Evolutionary conservation across 2,888 invertebrate species (phyloP).

Genomic region (Lycia hirtaria): DNA sequence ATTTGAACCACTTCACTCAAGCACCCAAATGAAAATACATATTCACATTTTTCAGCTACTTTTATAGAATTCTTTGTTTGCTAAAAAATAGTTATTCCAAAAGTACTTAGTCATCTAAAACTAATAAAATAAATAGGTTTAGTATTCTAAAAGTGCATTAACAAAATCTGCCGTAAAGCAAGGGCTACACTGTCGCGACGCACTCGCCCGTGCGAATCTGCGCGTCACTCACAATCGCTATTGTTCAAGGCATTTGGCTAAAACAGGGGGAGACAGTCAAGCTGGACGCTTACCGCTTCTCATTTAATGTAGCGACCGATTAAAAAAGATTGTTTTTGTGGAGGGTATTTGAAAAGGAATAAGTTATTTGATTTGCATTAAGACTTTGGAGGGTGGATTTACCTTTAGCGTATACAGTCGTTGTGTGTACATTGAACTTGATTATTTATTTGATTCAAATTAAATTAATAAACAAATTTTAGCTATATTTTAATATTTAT

Average conservation of each 20-base stretch:
- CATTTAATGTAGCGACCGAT: conserved; percentile 56
- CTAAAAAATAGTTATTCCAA: too few species aligned
- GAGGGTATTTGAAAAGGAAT: conserved; percentile 39
- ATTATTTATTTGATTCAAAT: background rate
- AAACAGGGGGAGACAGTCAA: conserved; percentile 33
- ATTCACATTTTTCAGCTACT: too few species aligned
- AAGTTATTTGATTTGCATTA: conserved; percentile 41
- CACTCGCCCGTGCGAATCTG: conserved; percentile 63
- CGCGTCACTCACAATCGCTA: conserved; percentile 52
- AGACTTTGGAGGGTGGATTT: conserved; percentile 25
- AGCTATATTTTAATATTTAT: too few species aligned
- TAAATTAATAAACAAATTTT: too few species aligned
- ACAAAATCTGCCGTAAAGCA: conserved; percentile 41
- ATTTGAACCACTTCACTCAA: too few species aligned
- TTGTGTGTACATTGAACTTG: background rate
- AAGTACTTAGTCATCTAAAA: too few species aligned
- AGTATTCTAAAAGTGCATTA: background rate
- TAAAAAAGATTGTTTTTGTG: conserved; percentile 63
- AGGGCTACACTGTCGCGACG: conserved; percentile 47
- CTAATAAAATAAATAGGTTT: too few species aligned
- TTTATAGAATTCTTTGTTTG: too few species aligned
- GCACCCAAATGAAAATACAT: too few species aligned
- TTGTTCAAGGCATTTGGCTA: conserved; percentile 65
- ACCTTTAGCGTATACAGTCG: conserved; percentile 15
- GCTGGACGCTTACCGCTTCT: conserved; percentile 48